Evolutionary conservation across 2,797 vertebrate species (phyloP), one percentile per base, ranked within the genome.

Genomic region (Sebastes hopkinsi): DNA sequence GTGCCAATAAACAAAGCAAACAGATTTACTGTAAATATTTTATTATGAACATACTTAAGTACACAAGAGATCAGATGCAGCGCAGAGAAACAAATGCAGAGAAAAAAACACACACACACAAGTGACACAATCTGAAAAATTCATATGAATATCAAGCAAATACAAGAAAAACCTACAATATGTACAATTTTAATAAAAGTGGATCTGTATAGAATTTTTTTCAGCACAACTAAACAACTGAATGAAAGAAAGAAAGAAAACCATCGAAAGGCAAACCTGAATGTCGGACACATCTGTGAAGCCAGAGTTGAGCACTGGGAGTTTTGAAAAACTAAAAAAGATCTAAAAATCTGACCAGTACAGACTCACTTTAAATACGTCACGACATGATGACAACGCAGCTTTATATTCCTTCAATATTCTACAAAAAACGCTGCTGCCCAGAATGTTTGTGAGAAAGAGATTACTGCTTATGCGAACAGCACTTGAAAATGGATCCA

Each of bases 1-100:
- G 8, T 30, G 18, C n/a, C 6, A 80, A 82, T 34, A 60, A 61
- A 62, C 12, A 74, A 72, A 66, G 8, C 11, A 29, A 66, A 70
- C 10, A 36, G 42, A 71, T 73, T 80, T 82, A 90, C 36, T 91
- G 91, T 90, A 94, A 94, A 95, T 93, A 92, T 89, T 93, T 94
- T 93, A 95, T 95, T 92, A 93, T 84, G 88, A 94, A 94, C 90
- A 92, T 88, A 85, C 76, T 90, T 84, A 92, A 85, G 86, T 79
- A 90, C 87, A 92, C 83, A 89, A 89, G 75, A 88, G 79, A 84
- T 85, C 80, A 91, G 76, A 87, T 75, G 83, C 23, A 84, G 79
- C 83, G 87, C 67, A 89, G 70, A 78, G 32, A 83, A 81, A 78
- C 10, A 72, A 84, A 87, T 38, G 34, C 29, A 65, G 42, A 72